Base-by-base conservation (phyloP, 2,797 vertebrate species). In the Coccyzus lansbergi region DNA sequence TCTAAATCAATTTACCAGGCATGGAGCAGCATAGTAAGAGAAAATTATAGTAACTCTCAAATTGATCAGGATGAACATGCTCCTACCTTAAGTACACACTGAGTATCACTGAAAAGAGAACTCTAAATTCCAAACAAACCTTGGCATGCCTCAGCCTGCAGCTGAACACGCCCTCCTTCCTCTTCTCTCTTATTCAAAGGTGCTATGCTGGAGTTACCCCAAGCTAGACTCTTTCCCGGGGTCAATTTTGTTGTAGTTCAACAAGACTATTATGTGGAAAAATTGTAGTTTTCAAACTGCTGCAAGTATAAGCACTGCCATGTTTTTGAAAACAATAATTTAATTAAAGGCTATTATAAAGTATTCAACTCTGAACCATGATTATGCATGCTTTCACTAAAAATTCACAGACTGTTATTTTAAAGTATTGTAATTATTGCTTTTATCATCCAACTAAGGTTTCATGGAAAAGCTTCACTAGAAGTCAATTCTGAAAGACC, bases 11-110 rank as follows among this genome's bases (percentile, higher is more conserved):
- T 95, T 97, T 92, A 93, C 72, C 78, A 95, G 94, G 91, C 65
- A 95, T 44, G 82, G 87, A 93, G 70, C 67, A 94, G 67, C 9
- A 9, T 38, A 95, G 80, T 65, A 94, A 88, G 97, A 96, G 83
- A 96, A 96, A 96, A 96, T 78, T 88, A 94, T 68, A 95, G 84
- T 69, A 94, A 97, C 95, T 93, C 88, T 96, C 95, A 95, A 97
- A 97, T 68, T 96, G 95, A 92, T 92, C 69, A 29, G 82, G 88
- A 96, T 89, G 81, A 96, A 94, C 13, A 2, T 20, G n/a, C 51
- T 68, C 71, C 36, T 90, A 85, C 87, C 81, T 93, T 96, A 95
- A 95, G 87, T 91, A 93, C 52, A 89, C 31, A 86, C 55, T 40
- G 63, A 95, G 78, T 85, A 95, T 82, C 90, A 83, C 67, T 94